Conservation (phyloP, 2,113 vertebrate species). For the Planiliza haematocheilus region DNA sequence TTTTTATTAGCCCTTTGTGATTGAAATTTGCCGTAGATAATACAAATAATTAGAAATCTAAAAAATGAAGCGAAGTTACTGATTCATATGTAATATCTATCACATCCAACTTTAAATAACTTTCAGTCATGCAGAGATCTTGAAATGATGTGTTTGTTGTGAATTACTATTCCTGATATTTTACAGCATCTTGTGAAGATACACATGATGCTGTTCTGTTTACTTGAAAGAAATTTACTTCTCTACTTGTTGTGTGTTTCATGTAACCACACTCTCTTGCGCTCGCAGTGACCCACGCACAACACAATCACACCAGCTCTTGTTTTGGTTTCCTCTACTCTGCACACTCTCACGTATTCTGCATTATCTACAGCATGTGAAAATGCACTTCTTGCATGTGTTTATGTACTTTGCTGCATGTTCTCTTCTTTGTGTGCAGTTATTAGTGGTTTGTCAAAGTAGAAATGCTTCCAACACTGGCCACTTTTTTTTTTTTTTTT, state of each 20-base stretch:
- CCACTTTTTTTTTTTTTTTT: no score
- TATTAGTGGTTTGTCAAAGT: slow-evolving; percentile 21
- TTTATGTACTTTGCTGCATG: background rate
- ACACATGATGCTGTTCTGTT: no score
- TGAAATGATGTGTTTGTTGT: background rate
- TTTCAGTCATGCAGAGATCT: no score
- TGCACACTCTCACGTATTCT: background rate
- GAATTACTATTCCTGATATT: background rate
- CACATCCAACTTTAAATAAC: no score
- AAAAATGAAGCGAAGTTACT: no score
- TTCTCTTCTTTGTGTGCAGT: slow-evolving; percentile 26
- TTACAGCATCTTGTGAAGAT: background rate
- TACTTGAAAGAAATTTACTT: background rate
- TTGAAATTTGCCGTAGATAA: no score
- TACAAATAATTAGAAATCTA: no score
- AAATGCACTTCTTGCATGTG: slow-evolving; percentile 36
- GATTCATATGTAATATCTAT: no score
- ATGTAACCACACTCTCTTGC: no score
- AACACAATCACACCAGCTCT: background rate
- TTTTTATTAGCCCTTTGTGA: no score
- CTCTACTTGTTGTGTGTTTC: background rate
- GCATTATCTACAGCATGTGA: background rate
- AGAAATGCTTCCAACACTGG: slow-evolving; percentile 70
- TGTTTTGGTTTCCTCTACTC: slow-evolving; percentile 4
- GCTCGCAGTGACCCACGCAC: no score